Evolutionary conservation across 2,888 invertebrate species (phyloP).

Genomic region (Tinea pellionella): DNA sequence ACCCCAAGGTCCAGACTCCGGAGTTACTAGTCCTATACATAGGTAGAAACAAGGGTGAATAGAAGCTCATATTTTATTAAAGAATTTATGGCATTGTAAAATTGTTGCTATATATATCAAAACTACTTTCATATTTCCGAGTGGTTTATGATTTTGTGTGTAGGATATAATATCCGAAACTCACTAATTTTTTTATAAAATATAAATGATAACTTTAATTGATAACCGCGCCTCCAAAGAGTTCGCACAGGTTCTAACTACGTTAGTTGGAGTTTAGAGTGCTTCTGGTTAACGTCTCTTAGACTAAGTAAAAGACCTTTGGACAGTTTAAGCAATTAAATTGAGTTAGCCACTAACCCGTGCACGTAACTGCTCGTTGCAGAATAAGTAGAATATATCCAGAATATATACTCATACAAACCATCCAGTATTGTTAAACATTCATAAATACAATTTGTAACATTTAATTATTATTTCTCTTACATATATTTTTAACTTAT

Average conservation of each 20-base stretch:
- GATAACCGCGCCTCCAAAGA: too few relatives aligned
- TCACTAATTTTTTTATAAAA: too few relatives aligned
- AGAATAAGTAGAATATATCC: too few relatives aligned
- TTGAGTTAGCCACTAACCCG: not conserved
- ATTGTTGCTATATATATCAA: not conserved
- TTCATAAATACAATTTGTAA: too few relatives aligned
- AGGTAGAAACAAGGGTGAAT: not conserved
- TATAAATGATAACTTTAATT: too few relatives aligned
- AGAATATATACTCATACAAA: too few relatives aligned
- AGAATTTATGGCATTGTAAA: slow-evolving; percentile 11
- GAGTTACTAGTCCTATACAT: not conserved
- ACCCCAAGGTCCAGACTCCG: not conserved
- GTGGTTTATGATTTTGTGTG: not conserved
- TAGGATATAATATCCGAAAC: too few relatives aligned
- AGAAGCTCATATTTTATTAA: slow-evolving; percentile 12
- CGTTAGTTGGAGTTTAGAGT: not conserved
- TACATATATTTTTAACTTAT: too few relatives aligned
- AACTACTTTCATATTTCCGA: not conserved
- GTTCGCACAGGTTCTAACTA: too few relatives aligned
- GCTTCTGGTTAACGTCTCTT: not conserved
- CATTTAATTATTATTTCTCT: too few relatives aligned
- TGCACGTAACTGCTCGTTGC: too few relatives aligned
- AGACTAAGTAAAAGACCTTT: not conserved
- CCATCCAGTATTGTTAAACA: too few relatives aligned
- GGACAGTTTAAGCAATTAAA: not conserved